Conservation (phyloP, 2,888 invertebrate species). For the Trissolcus japonicus region DNA sequence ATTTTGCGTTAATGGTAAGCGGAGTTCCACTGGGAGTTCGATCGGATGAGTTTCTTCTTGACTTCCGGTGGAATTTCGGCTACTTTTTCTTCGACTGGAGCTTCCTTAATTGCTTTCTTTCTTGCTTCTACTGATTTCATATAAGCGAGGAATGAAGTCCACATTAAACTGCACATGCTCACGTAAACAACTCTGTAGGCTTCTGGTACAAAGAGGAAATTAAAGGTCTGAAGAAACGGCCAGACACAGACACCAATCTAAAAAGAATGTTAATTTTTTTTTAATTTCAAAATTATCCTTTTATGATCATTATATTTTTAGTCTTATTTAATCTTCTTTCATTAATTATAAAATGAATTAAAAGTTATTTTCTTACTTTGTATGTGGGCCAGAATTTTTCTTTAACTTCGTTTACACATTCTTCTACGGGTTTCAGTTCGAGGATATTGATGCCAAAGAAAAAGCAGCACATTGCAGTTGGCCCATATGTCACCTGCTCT, state of each 20-base stretch:
- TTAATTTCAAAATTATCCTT: background rate
- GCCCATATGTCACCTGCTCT: conserved; percentile 86
- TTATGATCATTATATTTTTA: background rate
- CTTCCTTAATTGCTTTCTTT: conserved; percentile 12
- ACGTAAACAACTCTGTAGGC: conserved; percentile 85
- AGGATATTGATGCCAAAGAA: conserved; percentile 86
- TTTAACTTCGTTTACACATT: conserved; percentile 83
- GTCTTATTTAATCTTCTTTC: too few species aligned
- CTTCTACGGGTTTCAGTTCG: conserved; percentile 82
- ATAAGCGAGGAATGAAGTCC: conserved; percentile 87
- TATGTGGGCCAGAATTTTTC: conserved; percentile 87
- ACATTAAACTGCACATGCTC: conserved; percentile 84
- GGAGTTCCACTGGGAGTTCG: conserved; percentile 40
- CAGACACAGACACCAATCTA: conserved; percentile 84
- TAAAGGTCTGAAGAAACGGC: conserved; percentile 85
- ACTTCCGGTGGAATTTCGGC: conserved; percentile 26
- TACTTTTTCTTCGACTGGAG: conserved; percentile 18
- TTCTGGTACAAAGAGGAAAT: conserved; percentile 84
- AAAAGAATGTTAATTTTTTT: conserved; percentile 59
- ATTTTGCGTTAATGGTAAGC: conserved; percentile 38
- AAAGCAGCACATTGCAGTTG: conserved; percentile 86
- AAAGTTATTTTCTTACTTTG: conserved; percentile 77
- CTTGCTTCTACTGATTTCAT: conserved; percentile 82
- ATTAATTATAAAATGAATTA: background rate
- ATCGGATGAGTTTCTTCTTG: conserved; percentile 36